Evolutionary conservation across 2,797 vertebrate species (phyloP).

Genomic region (Denticeps clupeoides): DNA sequence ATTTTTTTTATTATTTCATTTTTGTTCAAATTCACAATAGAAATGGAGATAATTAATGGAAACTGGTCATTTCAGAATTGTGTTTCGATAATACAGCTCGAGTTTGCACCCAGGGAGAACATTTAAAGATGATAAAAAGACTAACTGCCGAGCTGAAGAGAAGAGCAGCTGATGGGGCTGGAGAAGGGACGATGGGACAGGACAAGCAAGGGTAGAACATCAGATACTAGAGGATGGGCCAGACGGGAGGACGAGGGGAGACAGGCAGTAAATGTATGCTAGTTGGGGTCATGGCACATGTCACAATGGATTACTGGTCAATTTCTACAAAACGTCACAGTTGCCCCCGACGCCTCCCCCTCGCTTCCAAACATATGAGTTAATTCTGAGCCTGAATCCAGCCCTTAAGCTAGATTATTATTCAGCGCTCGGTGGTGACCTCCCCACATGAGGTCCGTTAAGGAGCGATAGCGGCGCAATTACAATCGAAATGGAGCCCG

Average conservation of each 20-base stretch:
- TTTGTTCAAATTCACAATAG: too few relatives aligned
- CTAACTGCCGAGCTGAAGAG: too few relatives aligned
- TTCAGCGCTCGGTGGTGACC: constrained; percentile 24
- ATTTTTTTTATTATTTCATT: too few relatives aligned
- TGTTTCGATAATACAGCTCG: too few relatives aligned
- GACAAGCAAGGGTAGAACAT: constrained; percentile 1
- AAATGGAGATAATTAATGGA: too few relatives aligned
- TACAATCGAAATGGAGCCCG: constrained; percentile 1
- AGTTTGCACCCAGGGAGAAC: too few relatives aligned
- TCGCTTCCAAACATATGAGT: constrained; percentile 28
- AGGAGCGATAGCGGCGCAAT: constrained; percentile 5
- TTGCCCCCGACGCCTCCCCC: constrained; percentile 24
- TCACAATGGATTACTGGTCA: constrained; percentile 24
- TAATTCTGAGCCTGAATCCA: constrained; percentile 16
- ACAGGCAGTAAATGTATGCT: constrained; percentile 28
- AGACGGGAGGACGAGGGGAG: constrained; percentile 23
- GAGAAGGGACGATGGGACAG: constrained; percentile 5
- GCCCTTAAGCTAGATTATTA: constrained; percentile 19
- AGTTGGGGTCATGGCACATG: constrained; percentile 28
- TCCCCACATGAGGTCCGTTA: constrained; percentile 20
- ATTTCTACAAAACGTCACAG: too few relatives aligned
- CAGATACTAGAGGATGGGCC: too few relatives aligned
- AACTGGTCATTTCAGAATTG: too few relatives aligned
- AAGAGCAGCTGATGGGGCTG: background rate
- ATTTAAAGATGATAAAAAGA: too few relatives aligned